phyloP scores from a whole-genome alignment of 1,140 invertebrate genomes.

The Drosophila jambulina region DNA sequence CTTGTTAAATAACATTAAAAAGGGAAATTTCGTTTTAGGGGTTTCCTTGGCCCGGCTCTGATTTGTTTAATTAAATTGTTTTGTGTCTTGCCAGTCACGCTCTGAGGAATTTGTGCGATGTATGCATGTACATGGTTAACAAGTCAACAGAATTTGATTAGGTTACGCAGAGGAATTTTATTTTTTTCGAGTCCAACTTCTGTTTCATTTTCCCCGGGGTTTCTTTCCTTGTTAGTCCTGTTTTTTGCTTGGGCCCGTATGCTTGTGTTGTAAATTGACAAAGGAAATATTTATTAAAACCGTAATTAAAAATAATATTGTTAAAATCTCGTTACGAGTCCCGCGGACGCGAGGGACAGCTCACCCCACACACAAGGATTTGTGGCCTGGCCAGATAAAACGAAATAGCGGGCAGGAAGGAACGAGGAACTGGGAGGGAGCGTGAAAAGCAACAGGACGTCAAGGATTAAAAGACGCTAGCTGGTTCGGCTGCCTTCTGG shows the following conservation, averaged over 20 bases:
- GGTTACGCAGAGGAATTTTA: constrained; percentile 27
- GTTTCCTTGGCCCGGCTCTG: constrained; percentile 50
- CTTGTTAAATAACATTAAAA: constrained; percentile 54
- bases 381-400: constrained; percentile 50
- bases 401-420: constrained; percentile 21
- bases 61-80: constrained; percentile 80
- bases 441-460: constrained; percentile 72
- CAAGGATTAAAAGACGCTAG: constrained; percentile 78
- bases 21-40: constrained; percentile 32
- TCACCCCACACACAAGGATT: constrained; percentile 44
- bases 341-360: constrained; percentile 12
- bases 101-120: constrained; percentile 41
- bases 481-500: constrained; percentile 50
- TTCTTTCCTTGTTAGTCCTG: not conserved
- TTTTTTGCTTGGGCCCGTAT: not conserved
- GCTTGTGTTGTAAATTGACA: constrained; percentile 70
- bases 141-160: constrained; percentile 47
- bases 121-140: constrained; percentile 37
- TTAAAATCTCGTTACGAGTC: constrained; percentile 63
- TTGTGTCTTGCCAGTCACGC: constrained; percentile 54
- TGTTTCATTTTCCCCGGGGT: constrained; percentile 10
- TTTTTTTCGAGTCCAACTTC: constrained; percentile 36
- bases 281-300: constrained; percentile 76
- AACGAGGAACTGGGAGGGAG: not conserved
- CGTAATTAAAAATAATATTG: constrained; percentile 82